Evolutionary conservation across 2,113 vertebrate genomes (phyloP), one percentile per base, ranked within the genome.

Genomic region (Sula dactylatra): DNA sequence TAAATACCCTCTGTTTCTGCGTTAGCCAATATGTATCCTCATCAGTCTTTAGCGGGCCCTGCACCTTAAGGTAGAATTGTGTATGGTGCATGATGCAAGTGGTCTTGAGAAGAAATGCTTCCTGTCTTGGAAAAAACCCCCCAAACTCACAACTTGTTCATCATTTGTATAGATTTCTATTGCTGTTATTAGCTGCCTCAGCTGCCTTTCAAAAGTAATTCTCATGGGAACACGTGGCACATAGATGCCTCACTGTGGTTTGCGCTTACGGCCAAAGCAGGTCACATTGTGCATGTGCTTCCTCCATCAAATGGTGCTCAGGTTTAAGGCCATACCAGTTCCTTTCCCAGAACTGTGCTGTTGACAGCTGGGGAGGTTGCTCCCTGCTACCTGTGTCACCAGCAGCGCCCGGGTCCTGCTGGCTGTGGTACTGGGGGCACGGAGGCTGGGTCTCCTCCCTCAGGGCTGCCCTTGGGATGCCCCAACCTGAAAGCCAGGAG

Each of bases 1-100:
- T 17, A 40, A 31, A 40, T 32, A 26, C 16, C 9, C 7, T 11
- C 52, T 34, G 22, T 27, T n/a, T 50, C 36, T n/a, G 77, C 7
- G 31, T 50, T 44, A 10, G 47, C 32, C 3, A 34, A 26, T 45
- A 12, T 1, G 9, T 32, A 4, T 52, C 38, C 42, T 44, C 24
- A 10, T 18, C 36, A 47, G 58, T 10, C n/a, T 50, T 61, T 31
- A 8, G 40, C 3, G 25, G 62, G 58, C 74, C 34, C 36, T 11
- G n/a, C 24, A 3, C 58, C 31, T 13, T 31, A 3, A 19, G 58
- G 69, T 0, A 21, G 84, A 50, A 32, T 71, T 38, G 54, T 8
- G 29, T 7, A 0, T 10, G 58, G 1, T 40, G 29, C 2, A 3
- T 17, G 44, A 22, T 49, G 32, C 7, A 16, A 40, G 18, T 11